A percentile compares a stretch with the other conserved stretches of the same genome.
These are phyloP conservation scores for Sinocyclocheilus rhinocerous DNA, from an alignment of 2,113 vertebrate genomes.

Conservation along the genomic window DNA sequence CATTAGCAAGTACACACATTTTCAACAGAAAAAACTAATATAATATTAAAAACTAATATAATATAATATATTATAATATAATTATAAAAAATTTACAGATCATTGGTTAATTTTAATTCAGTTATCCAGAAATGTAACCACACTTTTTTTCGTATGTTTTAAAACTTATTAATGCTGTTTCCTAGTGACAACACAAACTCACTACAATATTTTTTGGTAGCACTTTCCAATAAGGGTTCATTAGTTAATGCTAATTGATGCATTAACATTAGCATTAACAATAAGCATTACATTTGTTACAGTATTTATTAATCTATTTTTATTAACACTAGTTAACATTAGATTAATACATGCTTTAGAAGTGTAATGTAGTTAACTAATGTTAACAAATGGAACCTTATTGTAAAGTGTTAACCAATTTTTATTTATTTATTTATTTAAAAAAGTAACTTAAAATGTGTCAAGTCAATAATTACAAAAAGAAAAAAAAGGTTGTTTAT, in stretches of 20 bases:
- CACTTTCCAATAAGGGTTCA: neutral
- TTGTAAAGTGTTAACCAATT: neutral
- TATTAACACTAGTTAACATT: neutral
- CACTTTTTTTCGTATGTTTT: neutral
- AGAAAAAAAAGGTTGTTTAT: neutral
- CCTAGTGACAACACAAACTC: neutral
- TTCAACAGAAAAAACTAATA: too few relatives aligned
- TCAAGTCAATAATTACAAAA: neutral
- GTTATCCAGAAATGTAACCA: neutral
- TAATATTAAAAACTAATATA: neutral
- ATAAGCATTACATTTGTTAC: neutral
- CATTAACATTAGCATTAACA: neutral
- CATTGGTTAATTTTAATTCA: neutral
- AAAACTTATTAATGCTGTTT: neutral
- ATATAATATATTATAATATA: neutral
- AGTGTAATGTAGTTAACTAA: neutral
- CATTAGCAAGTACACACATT: too few relatives aligned
- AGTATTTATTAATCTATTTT: neutral
- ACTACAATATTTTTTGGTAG: neutral
- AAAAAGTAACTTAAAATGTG: too few relatives aligned
- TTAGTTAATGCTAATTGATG: neutral
- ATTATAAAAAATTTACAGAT: neutral
- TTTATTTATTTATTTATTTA: neutral
- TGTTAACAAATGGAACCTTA: neutral
- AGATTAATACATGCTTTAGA: neutral